These are phyloP conservation scores for Aptenodytes forsteri DNA, from an alignment of 2,113 vertebrate species.

Conservation along the genomic window DNA sequence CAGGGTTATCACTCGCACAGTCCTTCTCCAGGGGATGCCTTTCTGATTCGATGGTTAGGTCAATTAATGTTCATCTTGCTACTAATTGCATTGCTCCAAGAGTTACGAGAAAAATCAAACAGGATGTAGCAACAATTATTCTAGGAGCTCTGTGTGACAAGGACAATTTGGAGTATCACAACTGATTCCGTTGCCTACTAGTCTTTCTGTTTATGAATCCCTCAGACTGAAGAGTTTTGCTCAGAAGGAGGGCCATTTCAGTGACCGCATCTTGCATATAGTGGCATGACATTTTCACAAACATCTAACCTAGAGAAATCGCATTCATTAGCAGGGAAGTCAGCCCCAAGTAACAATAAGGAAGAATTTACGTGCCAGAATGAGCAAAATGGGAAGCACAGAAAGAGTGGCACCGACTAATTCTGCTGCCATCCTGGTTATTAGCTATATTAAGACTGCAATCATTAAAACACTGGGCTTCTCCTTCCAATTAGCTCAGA, in stretches of 20 bases:
- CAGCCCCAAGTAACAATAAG: background rate
- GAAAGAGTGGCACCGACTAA: background rate
- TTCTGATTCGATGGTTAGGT: background rate
- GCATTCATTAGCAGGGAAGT: background rate
- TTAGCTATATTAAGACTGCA: conserved; percentile 31
- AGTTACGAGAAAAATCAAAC: conserved; percentile 20
- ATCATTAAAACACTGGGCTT: conserved; percentile 26
- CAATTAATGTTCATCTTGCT: conserved; percentile 32
- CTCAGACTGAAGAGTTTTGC: background rate
- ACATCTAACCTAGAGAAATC: background rate
- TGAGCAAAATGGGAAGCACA: conserved; percentile 4
- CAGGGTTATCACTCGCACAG: background rate
- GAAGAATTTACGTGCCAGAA: background rate
- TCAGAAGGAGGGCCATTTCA: background rate
- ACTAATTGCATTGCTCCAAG: conserved; percentile 20
- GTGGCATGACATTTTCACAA: background rate
- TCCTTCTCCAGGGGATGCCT: background rate
- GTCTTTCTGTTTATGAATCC: background rate
- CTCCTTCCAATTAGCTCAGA: conserved; percentile 45
- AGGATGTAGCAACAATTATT: background rate
- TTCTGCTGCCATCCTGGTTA: conserved; percentile 15
- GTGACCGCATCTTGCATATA: background rate
- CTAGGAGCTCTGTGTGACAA: background rate
- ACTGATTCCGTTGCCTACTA: background rate
- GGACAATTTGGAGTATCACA: background rate